A percentile compares a stretch with the other conserved stretches of the same genome.
phyloP scores from a whole-genome alignment of 2,888 invertebrate genomes.

The Galeopsomyia nigrocyanea region DNA sequence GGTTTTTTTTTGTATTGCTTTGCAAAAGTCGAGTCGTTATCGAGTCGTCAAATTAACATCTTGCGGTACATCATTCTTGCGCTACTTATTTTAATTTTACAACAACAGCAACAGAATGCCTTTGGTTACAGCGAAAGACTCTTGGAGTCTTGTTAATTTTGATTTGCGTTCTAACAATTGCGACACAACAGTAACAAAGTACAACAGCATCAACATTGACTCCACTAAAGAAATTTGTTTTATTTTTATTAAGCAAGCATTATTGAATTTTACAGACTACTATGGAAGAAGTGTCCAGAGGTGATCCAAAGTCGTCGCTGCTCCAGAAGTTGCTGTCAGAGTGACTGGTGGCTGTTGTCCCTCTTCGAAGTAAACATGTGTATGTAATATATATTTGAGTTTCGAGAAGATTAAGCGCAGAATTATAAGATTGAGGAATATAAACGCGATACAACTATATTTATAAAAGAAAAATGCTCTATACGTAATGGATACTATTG shows the following conservation, averaged over 20 bases:
- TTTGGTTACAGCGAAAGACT: no score
- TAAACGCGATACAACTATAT: slow-evolving; percentile 50
- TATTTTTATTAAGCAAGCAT: no score
- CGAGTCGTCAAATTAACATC: slow-evolving; percentile 40
- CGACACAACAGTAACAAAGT: no score
- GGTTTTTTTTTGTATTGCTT: slow-evolving; percentile 45
- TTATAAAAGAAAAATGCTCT: slow-evolving; percentile 54
- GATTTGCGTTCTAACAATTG: no score
- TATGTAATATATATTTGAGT: slow-evolving; percentile 66
- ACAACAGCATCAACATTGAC: no score
- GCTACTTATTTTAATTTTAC: slow-evolving; percentile 31
- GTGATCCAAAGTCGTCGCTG: slow-evolving; percentile 85
- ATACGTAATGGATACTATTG: slow-evolving; percentile 62
- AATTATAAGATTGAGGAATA: slow-evolving; percentile 37
- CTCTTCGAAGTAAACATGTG: slow-evolving; percentile 70
- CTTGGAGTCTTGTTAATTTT: no score
- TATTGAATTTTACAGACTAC: slow-evolving; percentile 73
- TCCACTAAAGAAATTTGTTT: no score
- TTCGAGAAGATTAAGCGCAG: slow-evolving; percentile 45
- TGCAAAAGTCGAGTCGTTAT: slow-evolving; percentile 41
- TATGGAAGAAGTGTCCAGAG: slow-evolving; percentile 81
- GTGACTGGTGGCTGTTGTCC: slow-evolving; percentile 71
- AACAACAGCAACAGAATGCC: no score
- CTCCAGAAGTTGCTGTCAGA: slow-evolving; percentile 89
- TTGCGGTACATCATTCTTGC: slow-evolving; percentile 41